These are phyloP conservation scores for Eretmochelys imbricata DNA, from an alignment of 2,113 vertebrate species.

Conservation along the genomic window DNA sequence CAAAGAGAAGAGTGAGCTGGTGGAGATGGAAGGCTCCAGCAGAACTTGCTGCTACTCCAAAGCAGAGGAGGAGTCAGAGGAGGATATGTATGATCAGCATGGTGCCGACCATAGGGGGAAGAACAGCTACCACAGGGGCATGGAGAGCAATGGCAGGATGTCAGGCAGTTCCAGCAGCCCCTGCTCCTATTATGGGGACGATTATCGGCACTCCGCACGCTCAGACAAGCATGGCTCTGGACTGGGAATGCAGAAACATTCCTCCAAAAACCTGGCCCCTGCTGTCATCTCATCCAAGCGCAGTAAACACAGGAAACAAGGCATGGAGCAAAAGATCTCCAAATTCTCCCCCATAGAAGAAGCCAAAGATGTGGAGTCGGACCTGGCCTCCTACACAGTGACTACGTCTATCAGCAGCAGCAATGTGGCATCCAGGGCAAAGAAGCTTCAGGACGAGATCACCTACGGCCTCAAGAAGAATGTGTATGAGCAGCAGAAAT, in stretches of 20 bases:
- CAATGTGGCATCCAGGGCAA: conserved; percentile 89
- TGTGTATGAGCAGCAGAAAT: conserved; percentile 94
- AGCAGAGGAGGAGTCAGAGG: conserved; percentile 94
- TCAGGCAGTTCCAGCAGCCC: conserved; percentile 74
- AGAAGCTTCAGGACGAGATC: conserved; percentile 93
- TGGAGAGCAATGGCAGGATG: conserved; percentile 88
- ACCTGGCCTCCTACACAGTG: conserved; percentile 90
- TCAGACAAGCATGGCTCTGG: conserved; percentile 83
- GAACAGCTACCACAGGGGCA: conserved; percentile 82
- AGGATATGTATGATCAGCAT: conserved; percentile 94
- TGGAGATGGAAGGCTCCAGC: conserved; percentile 78
- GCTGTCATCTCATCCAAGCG: conserved; percentile 94
- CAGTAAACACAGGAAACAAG: conserved; percentile 97
- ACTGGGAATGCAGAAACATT: conserved; percentile 85
- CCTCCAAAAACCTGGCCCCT: conserved; percentile 92
- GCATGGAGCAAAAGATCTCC: conserved; percentile 98
- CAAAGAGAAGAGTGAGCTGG: conserved; percentile 80
- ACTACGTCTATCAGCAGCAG: conserved; percentile 88
- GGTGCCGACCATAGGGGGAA: conserved; percentile 83
- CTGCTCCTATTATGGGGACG: conserved; percentile 87
- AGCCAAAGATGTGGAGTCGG: conserved; percentile 96
- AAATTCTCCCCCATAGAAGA: conserved; percentile 99
- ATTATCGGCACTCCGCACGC: conserved; percentile 89
- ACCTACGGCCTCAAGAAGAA: conserved; percentile 94
- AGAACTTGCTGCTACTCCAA: conserved; percentile 87